phyloP scores from a whole-genome alignment of 2,797 vertebrate species.

The Cyprinella venusta region DNA sequence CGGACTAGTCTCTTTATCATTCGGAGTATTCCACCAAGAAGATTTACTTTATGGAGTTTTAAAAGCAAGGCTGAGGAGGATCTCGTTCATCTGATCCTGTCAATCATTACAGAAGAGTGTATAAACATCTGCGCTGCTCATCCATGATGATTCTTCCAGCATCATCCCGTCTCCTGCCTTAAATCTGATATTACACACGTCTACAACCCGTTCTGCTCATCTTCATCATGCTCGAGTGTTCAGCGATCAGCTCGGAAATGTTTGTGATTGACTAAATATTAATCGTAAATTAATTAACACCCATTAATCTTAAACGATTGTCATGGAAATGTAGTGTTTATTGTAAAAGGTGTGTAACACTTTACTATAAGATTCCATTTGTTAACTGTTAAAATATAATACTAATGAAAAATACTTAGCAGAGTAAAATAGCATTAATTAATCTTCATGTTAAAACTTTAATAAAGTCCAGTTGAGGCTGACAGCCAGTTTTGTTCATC shows the following conservation, averaged over 20 bases:
- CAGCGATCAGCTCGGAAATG: background rate
- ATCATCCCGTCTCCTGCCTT: constrained; percentile 11
- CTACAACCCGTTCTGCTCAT: background rate
- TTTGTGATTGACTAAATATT: background rate
- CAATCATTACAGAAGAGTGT: constrained; percentile 16
- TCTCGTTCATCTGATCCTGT: constrained; percentile 9
- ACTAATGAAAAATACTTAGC: too few species aligned
- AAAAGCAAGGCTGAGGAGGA: constrained; percentile 8
- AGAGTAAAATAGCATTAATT: too few species aligned
- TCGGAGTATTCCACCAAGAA: constrained; percentile 19
- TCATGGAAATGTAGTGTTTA: too few species aligned
- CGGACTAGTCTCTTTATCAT: constrained; percentile 25
- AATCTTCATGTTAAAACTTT: too few species aligned
- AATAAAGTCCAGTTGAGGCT: too few species aligned
- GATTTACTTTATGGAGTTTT: constrained; percentile 31
- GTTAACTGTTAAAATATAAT: too few species aligned
- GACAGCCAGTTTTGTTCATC: too few species aligned
- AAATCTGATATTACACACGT: background rate
- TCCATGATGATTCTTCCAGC: constrained; percentile 17
- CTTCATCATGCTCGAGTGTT: background rate
- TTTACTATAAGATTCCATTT: too few species aligned
- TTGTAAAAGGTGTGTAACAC: too few species aligned
- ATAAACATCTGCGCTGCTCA: constrained; percentile 19
- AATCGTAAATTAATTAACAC: too few species aligned
- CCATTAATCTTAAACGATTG: too few species aligned